Evolutionary conservation across 2,888 invertebrate species (phyloP).

Genomic region (Nemoura dubitans): DNA sequence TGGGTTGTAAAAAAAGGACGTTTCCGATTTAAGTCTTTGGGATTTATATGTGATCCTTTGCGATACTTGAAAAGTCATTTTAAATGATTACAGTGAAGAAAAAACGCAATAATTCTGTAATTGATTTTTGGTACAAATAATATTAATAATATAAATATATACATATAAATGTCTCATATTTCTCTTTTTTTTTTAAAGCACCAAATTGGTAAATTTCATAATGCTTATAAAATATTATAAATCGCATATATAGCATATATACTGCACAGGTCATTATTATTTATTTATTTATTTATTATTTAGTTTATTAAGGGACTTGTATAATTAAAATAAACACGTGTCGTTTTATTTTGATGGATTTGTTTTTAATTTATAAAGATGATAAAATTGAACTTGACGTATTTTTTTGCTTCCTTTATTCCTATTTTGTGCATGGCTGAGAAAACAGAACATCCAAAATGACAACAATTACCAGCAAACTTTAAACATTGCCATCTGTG

Average conservation of each 20-base stretch:
- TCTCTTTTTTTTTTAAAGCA: neutral
- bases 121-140: conserved; percentile 12
- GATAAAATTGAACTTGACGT: neutral
- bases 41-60: neutral
- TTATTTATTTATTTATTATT: conserved; percentile 33
- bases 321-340: neutral
- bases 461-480: no score
- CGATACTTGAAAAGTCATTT: neutral
- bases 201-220: neutral
- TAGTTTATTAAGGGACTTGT: conserved; percentile 24
- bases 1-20: neutral
- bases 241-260: neutral
- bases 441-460: no score
- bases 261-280: conserved; percentile 24
- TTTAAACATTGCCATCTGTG: no score
- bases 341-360: neutral
- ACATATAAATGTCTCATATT: neutral
- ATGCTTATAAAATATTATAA: conserved; percentile 32
- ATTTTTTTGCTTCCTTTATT: neutral
- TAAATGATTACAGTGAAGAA: neutral
- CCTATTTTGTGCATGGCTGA: neutral
- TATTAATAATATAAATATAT: conserved; percentile 13
- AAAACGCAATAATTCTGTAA: conserved; percentile 7
- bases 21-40: neutral
- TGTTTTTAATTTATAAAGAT: neutral